These are phyloP conservation scores for Oeneis ivallda DNA, from an alignment of 2,888 invertebrate species.

Conservation along the genomic window DNA sequence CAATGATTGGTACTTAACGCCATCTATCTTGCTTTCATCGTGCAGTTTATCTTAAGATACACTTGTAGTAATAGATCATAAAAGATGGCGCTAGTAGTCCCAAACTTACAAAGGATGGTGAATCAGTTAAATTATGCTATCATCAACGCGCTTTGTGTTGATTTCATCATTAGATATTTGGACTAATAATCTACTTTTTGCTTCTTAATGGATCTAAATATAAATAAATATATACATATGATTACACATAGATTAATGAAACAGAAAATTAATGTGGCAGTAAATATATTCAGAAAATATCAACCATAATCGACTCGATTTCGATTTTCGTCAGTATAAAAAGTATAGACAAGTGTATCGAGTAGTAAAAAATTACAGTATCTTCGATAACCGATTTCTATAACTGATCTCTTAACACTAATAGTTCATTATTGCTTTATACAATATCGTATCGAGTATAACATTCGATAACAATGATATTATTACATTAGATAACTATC, in stretches of 20 bases:
- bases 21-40: conserved; percentile 18
- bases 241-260: conserved; percentile 42
- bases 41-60: not conserved
- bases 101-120: conserved; percentile 18
- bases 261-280: conserved; percentile 66
- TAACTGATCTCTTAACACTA: conserved; percentile 72
- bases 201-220: not conserved
- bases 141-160: not conserved
- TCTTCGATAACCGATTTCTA: conserved; percentile 69
- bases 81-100: conserved; percentile 34
- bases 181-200: not conserved
- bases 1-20: not conserved
- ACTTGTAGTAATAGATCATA: not conserved
- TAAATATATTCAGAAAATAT: conserved; percentile 82
- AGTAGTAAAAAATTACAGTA: conserved; percentile 64
- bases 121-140: not conserved
- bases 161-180: not conserved
- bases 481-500: conserved; percentile 63
- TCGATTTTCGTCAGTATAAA: conserved; percentile 63
- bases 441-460: conserved; percentile 77
- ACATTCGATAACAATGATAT: conserved; percentile 70
- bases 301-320: conserved; percentile 72
- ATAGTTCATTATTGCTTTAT: conserved; percentile 78
- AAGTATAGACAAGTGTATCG: conserved; percentile 63
- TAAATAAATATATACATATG: not conserved